Percentiles rank a stretch among this genome's conserved stretches.
Evolutionary conservation across 2,113 vertebrate species (phyloP).

Genomic region (Dipodomys stephensi): DNA sequence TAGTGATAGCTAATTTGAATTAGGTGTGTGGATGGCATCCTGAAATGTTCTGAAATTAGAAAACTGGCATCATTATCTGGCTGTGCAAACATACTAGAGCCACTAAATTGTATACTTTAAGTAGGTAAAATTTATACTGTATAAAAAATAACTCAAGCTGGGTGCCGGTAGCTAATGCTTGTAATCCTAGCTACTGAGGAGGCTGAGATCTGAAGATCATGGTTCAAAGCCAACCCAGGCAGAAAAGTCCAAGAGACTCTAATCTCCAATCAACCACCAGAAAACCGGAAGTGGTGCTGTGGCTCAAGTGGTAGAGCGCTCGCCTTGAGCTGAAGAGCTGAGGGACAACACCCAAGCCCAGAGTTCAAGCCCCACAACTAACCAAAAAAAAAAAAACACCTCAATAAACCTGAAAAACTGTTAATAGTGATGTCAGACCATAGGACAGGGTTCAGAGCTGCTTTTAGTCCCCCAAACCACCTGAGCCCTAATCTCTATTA

Average conservation of each 20-base stretch:
- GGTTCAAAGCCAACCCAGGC: too few relatives aligned
- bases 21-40: accelerated
- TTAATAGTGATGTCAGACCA: not conserved
- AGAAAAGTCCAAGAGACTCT: too few relatives aligned
- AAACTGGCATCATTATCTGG: not conserved
- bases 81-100: not conserved
- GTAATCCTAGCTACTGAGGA: too few relatives aligned
- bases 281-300: too few relatives aligned
- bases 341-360: too few relatives aligned
- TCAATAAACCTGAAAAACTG: not conserved
- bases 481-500: accelerated
- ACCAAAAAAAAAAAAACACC: too few relatives aligned
- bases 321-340: too few relatives aligned
- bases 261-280: too few relatives aligned
- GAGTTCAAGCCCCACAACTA: too few relatives aligned
- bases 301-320: too few relatives aligned
- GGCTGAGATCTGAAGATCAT: too few relatives aligned
- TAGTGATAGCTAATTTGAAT: not conserved
- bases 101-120: not conserved
- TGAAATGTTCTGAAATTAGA: not conserved
- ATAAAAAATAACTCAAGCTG: not conserved
- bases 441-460: not conserved
- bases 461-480: not conserved
- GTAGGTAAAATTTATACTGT: not conserved
- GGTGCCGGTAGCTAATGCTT: too few relatives aligned